Evolutionary conservation across 1,140 invertebrate genomes (phyloP).

Genomic region (Glossosoma conforme): DNA sequence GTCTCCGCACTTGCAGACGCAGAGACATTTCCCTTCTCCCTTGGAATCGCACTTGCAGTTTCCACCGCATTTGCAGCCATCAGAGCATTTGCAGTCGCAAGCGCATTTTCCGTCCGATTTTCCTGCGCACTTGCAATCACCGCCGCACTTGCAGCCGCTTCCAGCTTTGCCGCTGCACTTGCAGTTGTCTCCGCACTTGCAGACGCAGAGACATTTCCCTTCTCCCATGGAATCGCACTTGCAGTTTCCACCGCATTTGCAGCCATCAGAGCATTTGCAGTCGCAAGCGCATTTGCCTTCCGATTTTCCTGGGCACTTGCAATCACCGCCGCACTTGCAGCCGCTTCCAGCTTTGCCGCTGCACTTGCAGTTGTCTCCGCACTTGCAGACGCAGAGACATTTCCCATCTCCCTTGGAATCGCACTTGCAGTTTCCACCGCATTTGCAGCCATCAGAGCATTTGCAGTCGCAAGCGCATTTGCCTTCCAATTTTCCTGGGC

Average conservation of each 20-base stretch:
- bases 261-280: slow-evolving; percentile 34
- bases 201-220: slow-evolving; percentile 4
- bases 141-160: slow-evolving; percentile 34
- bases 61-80: slow-evolving; percentile 33
- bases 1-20: slow-evolving; percentile 18
- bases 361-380: slow-evolving; percentile 17
- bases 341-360: neutral
- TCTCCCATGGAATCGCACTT: slow-evolving; percentile 27
- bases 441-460: slow-evolving; percentile 36
- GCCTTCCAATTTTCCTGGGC: neutral
- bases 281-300: slow-evolving; percentile 8
- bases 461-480: slow-evolving; percentile 25
- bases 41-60: slow-evolving; percentile 35
- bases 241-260: slow-evolving; percentile 37
- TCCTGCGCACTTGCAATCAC: slow-evolving; percentile 34
- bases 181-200: slow-evolving; percentile 23
- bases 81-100: slow-evolving; percentile 15
- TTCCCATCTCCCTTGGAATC: slow-evolving; percentile 5
- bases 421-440: slow-evolving; percentile 36
- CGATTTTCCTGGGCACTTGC: slow-evolving; percentile 33
- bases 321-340: slow-evolving; percentile 32
- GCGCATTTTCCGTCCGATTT: slow-evolving; percentile 1
- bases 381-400: slow-evolving; percentile 22
- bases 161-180: slow-evolving; percentile 8
- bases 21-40: slow-evolving; percentile 13